phyloP scores from a whole-genome alignment of 2,113 vertebrate species.

The Cavia aperea region DNA sequence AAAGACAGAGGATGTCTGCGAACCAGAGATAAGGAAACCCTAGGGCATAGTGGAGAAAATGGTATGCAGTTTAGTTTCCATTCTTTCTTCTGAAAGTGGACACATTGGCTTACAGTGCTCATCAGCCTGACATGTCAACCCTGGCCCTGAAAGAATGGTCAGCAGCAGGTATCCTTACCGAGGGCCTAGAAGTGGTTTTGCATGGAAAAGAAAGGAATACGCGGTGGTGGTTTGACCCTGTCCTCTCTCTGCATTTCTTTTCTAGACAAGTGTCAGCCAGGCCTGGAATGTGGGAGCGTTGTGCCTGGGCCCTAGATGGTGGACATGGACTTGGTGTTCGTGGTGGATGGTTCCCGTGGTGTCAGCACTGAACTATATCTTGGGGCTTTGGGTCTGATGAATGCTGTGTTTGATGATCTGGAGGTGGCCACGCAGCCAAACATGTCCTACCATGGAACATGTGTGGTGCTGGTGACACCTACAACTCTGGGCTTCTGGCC shows the following conservation, averaged over 20 bases:
- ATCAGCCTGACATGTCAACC: fast-evolving
- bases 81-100: neutral
- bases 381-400: conserved; percentile 78
- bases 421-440: conserved; percentile 73
- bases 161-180: fast-evolving
- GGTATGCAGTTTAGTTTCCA: neutral
- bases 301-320: conserved; percentile 61
- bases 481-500: conserved; percentile 67
- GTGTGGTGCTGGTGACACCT: conserved; percentile 81
- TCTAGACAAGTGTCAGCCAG: conserved; percentile 81
- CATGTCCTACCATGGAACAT: conserved; percentile 39
- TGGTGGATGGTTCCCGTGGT: conserved; percentile 82
- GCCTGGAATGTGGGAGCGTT: conserved; percentile 65
- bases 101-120: neutral
- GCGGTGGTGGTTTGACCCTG: neutral
- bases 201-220: neutral
- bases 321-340: conserved; percentile 80
- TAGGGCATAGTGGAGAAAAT: neutral
- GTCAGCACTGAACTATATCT: conserved; percentile 76
- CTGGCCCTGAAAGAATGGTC: neutral
- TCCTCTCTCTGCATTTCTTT: conserved; percentile 10
- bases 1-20: neutral
- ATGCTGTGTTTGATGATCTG: conserved; percentile 78
- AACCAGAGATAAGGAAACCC: neutral
- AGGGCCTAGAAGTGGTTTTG: neutral